Evolutionary conservation across 2,797 vertebrate species (phyloP).

Genomic region (Pipistrellus kuhlii): DNA sequence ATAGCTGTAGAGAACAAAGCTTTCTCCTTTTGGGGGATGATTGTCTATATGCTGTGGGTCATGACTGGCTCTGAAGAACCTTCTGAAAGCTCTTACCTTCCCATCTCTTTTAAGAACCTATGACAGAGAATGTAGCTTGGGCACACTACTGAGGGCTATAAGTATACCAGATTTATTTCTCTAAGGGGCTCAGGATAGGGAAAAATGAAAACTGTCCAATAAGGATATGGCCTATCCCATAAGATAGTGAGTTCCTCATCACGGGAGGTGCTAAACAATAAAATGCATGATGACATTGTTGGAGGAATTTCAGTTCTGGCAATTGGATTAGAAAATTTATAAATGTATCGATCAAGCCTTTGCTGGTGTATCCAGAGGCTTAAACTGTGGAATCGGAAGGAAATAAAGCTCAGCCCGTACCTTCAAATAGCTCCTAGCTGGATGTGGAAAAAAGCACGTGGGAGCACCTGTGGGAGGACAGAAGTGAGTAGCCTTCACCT

Average conservation of each 20-base stretch:
- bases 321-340: constrained; percentile 15
- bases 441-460: background rate
- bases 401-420: background rate
- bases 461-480: background rate
- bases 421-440: background rate
- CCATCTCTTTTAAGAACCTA: constrained; percentile 37
- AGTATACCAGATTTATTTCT: background rate
- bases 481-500: background rate
- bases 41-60: background rate
- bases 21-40: background rate
- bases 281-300: background rate
- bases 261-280: background rate
- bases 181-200: background rate
- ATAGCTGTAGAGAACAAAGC: background rate
- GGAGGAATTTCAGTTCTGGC: constrained; percentile 21
- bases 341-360: background rate
- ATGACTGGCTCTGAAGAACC: constrained; percentile 1
- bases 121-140: background rate
- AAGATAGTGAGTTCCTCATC: background rate
- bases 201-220: constrained; percentile 22
- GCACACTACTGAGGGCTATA: background rate
- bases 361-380: constrained; percentile 20
- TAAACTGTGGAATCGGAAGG: constrained; percentile 12
- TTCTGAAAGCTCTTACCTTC: constrained; percentile 26
- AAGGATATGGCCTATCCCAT: background rate